These are phyloP conservation scores for Linurgus olivaceus DNA, from an alignment of 2,797 vertebrate genomes.

Conservation along the genomic window DNA sequence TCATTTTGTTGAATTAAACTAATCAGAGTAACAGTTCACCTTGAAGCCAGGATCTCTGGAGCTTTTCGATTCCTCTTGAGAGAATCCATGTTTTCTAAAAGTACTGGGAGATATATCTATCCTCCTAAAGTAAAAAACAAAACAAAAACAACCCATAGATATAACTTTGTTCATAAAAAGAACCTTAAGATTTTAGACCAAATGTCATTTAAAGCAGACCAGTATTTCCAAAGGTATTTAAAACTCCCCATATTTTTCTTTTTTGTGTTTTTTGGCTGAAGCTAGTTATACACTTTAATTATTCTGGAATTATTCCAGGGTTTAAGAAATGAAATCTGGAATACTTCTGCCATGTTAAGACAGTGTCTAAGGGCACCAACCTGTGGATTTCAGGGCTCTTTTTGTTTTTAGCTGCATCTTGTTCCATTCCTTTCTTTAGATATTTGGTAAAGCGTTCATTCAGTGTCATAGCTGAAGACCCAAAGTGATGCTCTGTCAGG, in stretches of 20 bases:
- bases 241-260: fast-evolving
- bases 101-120: conserved; percentile 99
- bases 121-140: conserved; percentile 80
- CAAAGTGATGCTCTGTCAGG: conserved; percentile 92
- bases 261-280: not conserved
- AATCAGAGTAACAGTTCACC: conserved; percentile 87
- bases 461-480: conserved; percentile 90
- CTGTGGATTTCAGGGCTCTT: conserved; percentile 99
- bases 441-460: conserved; percentile 97
- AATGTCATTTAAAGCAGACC: not conserved
- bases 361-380: conserved; percentile 69
- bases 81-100: conserved; percentile 97
- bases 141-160: not conserved
- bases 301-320: not conserved
- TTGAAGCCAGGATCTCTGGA: conserved; percentile 94
- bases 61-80: conserved; percentile 95
- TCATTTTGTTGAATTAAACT: conserved; percentile 80
- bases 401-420: conserved; percentile 90
- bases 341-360: not conserved
- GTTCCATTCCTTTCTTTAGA: conserved; percentile 93
- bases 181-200: not conserved
- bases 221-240: not conserved
- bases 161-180: not conserved
- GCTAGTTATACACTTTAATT: not conserved
- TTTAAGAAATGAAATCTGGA: not conserved